Evolutionary conservation across 2,797 vertebrate genomes (phyloP), one percentile per base, ranked within the genome.

Genomic region (Phrynocephalus guinanensis): DNA sequence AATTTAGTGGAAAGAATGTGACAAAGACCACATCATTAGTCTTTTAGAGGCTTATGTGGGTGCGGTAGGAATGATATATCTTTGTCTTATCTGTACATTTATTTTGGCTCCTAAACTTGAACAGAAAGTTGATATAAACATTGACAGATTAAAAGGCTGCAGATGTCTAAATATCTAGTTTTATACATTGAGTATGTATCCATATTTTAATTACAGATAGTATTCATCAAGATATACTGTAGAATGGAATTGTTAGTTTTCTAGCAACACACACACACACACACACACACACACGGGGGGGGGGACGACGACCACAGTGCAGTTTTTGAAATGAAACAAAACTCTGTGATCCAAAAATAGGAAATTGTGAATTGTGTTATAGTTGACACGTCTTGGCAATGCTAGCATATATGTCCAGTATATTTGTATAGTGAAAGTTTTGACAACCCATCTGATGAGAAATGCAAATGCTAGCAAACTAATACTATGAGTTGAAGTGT

Each of bases 11-110:
- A 94, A 95, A 94, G 94, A 95, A 90, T 91, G 93, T 95, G 94
- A 95, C 95, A 93, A 93, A 92, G 86, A 94, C 93, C 88, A 92
- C 91, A 93, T 96, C 95, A 95, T 97, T 97, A 96, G 94, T 96
- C 95, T 95, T 90, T 33, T 63, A 63, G 87, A 95, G 92, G 93
- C 93, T 86, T 85, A 79, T 85, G 92, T 90, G 94, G 93, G 96
- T 92, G 96, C 97, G 96, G 95, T 86, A 2, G 38, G 83, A 81
- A 92, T 90, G 94, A 95, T 97, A 91, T 26, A 96, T 97, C 96
- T 94, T 81, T 87, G 82, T 94, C 94, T 71, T 44, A 76, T 76
- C 89, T 86, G 24, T 76, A 87, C 48, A 10, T 92, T 92, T 90
- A 71, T 87, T 91, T 92, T 92, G 72, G 82, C 70, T 81, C 90